Percentiles rank a stretch among this genome's conserved stretches.
Evolutionary conservation across 1,140 invertebrate genomes (phyloP).

Genomic region (Saccostrea glomerata): DNA sequence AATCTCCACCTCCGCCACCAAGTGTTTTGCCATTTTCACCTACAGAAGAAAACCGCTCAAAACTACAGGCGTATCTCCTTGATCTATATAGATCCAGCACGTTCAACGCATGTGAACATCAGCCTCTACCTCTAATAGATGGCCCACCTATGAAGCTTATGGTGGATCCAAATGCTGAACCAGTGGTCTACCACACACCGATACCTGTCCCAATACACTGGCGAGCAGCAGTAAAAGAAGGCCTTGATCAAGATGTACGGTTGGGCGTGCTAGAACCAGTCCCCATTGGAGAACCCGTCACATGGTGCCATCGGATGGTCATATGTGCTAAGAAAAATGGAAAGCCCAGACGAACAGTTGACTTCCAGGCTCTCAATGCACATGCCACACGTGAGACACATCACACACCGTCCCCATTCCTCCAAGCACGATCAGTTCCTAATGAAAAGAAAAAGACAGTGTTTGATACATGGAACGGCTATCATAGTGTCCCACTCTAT

Average conservation of each 20-base stretch:
- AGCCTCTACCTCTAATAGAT: constrained; percentile 57
- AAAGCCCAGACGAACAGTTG: constrained; percentile 54
- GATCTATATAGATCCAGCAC: too few species aligned
- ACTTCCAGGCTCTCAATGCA: constrained; percentile 55
- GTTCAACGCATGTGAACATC: constrained; percentile 66
- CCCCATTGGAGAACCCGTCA: constrained; percentile 54
- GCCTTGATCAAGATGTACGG: constrained; percentile 53
- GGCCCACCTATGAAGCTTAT: constrained; percentile 52
- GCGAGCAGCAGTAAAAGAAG: constrained; percentile 54
- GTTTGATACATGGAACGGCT: too few species aligned
- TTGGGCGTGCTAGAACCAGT: constrained; percentile 59
- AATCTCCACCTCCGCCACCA: constrained; percentile 48
- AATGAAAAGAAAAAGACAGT: too few species aligned
- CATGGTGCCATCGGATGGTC: constrained; percentile 61
- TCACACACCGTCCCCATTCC: too few species aligned
- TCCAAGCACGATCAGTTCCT: too few species aligned
- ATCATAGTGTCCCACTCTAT: too few species aligned
- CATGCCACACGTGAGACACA: too few species aligned
- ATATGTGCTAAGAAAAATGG: constrained; percentile 61
- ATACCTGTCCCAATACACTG: constrained; percentile 56
- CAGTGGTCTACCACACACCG: constrained; percentile 49
- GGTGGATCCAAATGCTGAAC: constrained; percentile 43
- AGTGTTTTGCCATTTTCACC: too few species aligned
- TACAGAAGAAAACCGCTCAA: too few species aligned
- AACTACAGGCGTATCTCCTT: too few species aligned